phyloP scores from a whole-genome alignment of 2,888 invertebrate species.

The Chloromyia formosa region DNA sequence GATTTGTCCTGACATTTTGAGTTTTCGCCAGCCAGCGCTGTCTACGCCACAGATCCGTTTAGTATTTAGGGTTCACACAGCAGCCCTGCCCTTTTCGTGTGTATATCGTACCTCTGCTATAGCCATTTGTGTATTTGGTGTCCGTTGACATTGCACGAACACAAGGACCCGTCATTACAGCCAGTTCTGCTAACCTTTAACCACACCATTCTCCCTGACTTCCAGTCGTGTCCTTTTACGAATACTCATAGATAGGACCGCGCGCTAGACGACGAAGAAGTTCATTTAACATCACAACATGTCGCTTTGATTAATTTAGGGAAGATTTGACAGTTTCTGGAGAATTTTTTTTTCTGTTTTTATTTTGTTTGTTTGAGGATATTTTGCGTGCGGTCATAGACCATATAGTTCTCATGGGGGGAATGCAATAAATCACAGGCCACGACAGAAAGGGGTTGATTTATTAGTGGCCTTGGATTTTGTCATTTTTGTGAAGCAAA shows the following conservation, averaged over 20 bases:
- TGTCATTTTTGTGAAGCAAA: constrained; percentile 1
- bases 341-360: constrained; percentile 32
- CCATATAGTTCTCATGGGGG: constrained; percentile 1
- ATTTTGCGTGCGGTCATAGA: constrained; percentile 14
- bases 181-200: background rate
- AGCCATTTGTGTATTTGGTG: background rate
- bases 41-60: background rate
- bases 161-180: no score
- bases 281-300: constrained; percentile 35
- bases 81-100: background rate
- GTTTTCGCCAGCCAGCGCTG: background rate
- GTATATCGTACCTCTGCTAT: background rate
- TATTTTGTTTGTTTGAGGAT: constrained; percentile 13
- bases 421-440: constrained; percentile 44
- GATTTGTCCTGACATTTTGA: constrained; percentile 38
- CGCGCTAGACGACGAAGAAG: constrained; percentile 8
- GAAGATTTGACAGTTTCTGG: constrained; percentile 44
- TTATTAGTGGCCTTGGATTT: constrained; percentile 40
- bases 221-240: background rate
- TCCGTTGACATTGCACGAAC: constrained; percentile 10
- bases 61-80: background rate
- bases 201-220: constrained; percentile 23
- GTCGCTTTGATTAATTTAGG: constrained; percentile 46
- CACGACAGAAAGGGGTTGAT: constrained; percentile 41
- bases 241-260: no score